Conservation (phyloP, 1,140 invertebrate genomes). For the Drosophila kohkoa region DNA sequence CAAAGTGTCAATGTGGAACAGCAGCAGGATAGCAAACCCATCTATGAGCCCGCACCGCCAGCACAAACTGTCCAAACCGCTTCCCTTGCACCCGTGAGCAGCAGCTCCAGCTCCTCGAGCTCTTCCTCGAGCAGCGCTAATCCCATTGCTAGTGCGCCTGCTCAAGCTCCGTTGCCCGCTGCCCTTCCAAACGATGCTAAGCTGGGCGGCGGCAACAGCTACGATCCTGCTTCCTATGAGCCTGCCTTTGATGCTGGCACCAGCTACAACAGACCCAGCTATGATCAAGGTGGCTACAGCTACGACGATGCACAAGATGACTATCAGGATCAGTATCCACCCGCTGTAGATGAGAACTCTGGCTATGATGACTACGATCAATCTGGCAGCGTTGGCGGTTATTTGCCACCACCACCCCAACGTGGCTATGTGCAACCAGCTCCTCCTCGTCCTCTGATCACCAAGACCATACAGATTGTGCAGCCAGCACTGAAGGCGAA, state of each 20-base stretch:
- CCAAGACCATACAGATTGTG: constrained; percentile 82
- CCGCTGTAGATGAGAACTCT: constrained; percentile 63
- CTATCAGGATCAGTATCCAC: constrained; percentile 75
- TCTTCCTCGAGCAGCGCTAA: constrained; percentile 1
- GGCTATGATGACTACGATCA: constrained; percentile 73
- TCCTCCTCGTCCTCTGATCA: constrained; percentile 65
- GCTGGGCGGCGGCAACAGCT: constrained; percentile 11
- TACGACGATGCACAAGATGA: constrained; percentile 73
- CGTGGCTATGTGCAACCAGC: constrained; percentile 50
- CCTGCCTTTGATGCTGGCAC: constrained; percentile 38
- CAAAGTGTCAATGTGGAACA: constrained; percentile 63
- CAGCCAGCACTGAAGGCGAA: constrained; percentile 82
- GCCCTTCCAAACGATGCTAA: constrained; percentile 39
- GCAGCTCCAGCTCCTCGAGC: constrained; percentile 16
- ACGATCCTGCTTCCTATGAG: constrained; percentile 58
- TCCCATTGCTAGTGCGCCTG: constrained; percentile 9
- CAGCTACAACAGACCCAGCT: constrained; percentile 69
- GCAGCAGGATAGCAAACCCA: constrained; percentile 59
- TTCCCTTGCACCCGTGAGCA: constrained; percentile 23
- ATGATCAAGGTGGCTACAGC: constrained; percentile 57
- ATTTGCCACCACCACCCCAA: constrained; percentile 66
- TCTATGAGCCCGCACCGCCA: constrained; percentile 55
- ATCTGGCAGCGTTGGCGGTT: constrained; percentile 18
- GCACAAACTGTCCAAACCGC: constrained; percentile 22
- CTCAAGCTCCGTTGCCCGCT: constrained; percentile 11